Conservation (phyloP, 2,888 invertebrate genomes). For the Caenorhabditis virilis region DNA sequence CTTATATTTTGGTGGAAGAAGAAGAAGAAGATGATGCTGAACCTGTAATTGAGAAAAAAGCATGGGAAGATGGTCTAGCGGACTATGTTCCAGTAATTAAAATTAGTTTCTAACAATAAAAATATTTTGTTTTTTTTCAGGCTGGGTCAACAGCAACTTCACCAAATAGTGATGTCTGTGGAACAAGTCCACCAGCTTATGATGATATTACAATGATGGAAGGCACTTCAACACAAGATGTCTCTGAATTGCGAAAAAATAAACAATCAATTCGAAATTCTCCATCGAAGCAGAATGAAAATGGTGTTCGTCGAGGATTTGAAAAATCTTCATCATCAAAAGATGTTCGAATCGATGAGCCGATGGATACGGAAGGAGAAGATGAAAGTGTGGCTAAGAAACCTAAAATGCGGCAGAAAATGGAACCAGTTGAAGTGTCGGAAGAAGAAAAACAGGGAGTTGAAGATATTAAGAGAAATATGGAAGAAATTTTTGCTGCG, state of each 20-base stretch:
- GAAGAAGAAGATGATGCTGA: no score
- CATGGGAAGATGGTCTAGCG: no score
- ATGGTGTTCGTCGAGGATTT: no score
- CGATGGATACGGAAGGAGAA: not conserved
- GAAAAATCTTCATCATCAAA: not conserved
- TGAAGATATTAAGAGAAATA: not conserved
- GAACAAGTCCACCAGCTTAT: conserved; percentile 14
- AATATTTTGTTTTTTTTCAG: not conserved
- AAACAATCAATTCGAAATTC: not conserved
- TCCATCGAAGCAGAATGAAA: not conserved
- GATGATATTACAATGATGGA: not conserved
- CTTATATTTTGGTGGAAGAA: not conserved
- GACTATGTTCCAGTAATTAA: not conserved
- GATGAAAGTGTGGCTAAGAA: not conserved
- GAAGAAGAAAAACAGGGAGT: not conserved
- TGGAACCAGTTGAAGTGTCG: not conserved
- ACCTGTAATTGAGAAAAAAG: no score
- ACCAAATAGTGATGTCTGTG: conserved; percentile 17
- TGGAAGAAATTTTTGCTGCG: not conserved
- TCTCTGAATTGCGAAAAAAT: no score
- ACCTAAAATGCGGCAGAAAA: not conserved
- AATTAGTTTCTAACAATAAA: not conserved
- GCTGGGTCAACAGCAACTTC: conserved; percentile 4
- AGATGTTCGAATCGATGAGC: not conserved
- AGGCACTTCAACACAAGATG: not conserved